phyloP scores from a whole-genome alignment of 2,113 vertebrate genomes.

The Lycaon pictus region DNA sequence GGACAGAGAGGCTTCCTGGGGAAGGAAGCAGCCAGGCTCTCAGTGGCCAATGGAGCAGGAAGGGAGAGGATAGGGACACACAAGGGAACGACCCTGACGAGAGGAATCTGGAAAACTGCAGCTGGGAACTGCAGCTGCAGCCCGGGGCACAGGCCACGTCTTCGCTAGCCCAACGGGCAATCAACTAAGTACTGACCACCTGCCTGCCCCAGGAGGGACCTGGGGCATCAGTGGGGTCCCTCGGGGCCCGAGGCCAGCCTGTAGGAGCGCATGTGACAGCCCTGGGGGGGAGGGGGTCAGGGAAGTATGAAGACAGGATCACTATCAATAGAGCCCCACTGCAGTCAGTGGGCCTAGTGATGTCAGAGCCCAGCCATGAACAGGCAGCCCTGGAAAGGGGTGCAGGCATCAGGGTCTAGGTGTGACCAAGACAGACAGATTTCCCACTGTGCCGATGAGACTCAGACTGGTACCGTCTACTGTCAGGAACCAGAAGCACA shows the following conservation, averaged over 20 bases:
- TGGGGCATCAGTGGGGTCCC: no score
- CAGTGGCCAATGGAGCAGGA: rapidly evolving
- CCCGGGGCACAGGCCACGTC: rapidly evolving
- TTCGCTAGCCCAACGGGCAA: background rate
- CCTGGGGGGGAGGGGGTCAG: rapidly evolving
- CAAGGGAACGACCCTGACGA: rapidly evolving
- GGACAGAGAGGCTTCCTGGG: rapidly evolving
- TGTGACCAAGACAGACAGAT: no score
- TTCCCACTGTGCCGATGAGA: background rate
- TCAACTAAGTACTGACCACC: background rate
- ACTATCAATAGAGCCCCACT: background rate
- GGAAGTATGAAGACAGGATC: background rate
- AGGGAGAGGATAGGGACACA: background rate
- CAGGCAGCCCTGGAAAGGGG: background rate
- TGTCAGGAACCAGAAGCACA: no score
- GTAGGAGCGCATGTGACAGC: background rate
- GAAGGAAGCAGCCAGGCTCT: background rate
- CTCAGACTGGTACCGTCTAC: background rate
- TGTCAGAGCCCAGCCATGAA: rapidly evolving
- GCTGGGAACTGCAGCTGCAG: background rate
- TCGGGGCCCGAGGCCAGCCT: no score
- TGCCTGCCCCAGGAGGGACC: no score
- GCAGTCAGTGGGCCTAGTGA: background rate
- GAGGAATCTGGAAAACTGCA: no score
- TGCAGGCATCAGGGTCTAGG: background rate